phyloP scores from a whole-genome alignment of 2,888 invertebrate species.

The Oligia fasciuncula region DNA sequence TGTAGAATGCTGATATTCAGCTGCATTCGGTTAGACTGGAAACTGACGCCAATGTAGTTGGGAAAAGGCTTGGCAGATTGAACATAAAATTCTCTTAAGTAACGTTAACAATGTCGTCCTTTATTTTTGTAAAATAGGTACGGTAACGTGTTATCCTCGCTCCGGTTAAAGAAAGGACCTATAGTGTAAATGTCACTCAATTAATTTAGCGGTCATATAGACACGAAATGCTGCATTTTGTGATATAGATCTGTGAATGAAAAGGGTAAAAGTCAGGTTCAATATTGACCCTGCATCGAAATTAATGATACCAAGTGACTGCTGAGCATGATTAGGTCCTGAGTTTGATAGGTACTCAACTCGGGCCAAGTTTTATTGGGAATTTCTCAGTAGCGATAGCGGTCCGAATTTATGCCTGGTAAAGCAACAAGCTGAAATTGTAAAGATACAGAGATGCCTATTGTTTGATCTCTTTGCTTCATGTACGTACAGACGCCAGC shows the following conservation, averaged over 20 bases:
- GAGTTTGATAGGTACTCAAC: no score
- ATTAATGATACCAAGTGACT: no score
- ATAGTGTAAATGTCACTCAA: slow-evolving; percentile 18
- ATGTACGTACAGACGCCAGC: no score
- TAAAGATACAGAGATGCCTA: no score
- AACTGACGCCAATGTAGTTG: neutral
- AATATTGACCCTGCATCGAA: neutral
- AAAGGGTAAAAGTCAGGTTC: slow-evolving; percentile 10
- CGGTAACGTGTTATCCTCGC: slow-evolving; percentile 18
- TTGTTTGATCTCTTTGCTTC: no score
- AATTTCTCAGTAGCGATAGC: no score
- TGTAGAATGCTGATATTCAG: neutral
- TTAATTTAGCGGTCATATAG: slow-evolving; percentile 5
- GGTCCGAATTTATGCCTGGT: no score
- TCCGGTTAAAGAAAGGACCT: slow-evolving; percentile 18
- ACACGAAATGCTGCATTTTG: no score
- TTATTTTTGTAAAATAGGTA: slow-evolving; percentile 10
- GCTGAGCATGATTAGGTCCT: no score
- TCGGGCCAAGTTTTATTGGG: no score
- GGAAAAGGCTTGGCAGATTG: neutral
- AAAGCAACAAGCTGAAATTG: no score
- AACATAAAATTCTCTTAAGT: neutral
- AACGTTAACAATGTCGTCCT: neutral
- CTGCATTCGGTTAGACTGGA: neutral
- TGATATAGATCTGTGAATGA: neutral